Evolutionary conservation across 2,888 invertebrate species (phyloP).

Genomic region (Agonopterix alstromeriana): DNA sequence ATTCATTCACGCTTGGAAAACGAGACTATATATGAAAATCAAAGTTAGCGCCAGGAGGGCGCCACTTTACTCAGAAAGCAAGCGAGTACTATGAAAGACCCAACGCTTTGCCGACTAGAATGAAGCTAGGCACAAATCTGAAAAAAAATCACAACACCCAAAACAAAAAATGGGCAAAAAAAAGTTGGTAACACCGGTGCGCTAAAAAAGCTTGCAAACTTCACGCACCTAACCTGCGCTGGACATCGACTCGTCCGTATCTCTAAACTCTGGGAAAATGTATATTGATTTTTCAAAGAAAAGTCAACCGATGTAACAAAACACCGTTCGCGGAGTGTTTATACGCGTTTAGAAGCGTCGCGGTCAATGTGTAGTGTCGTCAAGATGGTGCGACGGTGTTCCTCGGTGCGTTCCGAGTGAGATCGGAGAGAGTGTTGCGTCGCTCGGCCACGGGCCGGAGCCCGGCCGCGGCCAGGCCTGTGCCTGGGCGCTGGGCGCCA

Average conservation of each 20-base stretch:
- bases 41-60: slow-evolving; percentile 23
- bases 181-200: slow-evolving; percentile 78
- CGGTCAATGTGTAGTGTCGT: slow-evolving; percentile 71
- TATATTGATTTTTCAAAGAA: slow-evolving; percentile 79
- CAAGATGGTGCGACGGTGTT: slow-evolving; percentile 73
- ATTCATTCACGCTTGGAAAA: too few relatives aligned
- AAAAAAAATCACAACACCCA: slow-evolving; percentile 75
- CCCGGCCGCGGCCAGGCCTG: slow-evolving; percentile 67
- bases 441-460: slow-evolving; percentile 69
- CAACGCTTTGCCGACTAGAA: slow-evolving; percentile 34
- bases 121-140: slow-evolving; percentile 65
- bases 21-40: slow-evolving; percentile 2
- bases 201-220: slow-evolving; percentile 79
- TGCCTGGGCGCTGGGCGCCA: slow-evolving; percentile 64
- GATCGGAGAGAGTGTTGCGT: slow-evolving; percentile 72
- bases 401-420: slow-evolving; percentile 70
- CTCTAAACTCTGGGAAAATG: slow-evolving; percentile 75
- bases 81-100: slow-evolving; percentile 58
- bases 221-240: slow-evolving; percentile 78
- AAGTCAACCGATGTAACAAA: slow-evolving; percentile 77
- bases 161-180: slow-evolving; percentile 76
- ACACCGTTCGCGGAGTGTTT: slow-evolving; percentile 75
- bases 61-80: slow-evolving; percentile 28
- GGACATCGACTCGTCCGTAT: slow-evolving; percentile 78
- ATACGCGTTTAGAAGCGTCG: slow-evolving; percentile 67